Base-by-base conservation (phyloP, 2,888 invertebrate genomes). In the Tipula confusa region DNA sequence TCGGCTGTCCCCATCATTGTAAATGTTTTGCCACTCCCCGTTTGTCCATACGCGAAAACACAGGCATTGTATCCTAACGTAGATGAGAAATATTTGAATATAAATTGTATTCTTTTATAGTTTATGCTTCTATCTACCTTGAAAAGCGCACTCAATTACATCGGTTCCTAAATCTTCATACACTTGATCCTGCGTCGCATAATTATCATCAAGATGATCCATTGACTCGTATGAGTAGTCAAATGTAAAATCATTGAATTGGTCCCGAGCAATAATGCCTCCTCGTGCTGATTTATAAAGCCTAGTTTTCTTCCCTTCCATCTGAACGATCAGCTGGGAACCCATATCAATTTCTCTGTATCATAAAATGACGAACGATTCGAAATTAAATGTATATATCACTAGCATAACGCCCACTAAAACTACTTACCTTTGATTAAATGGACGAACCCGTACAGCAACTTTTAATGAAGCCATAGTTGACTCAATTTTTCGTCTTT, bases 11-110 rank as follows among this genome's bases (percentile, higher is more conserved):
- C 96, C 96, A 96, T 96, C 96, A 97, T 97, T 38, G 96, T 97
- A 88, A 95, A 96, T 0, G 96, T 96, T 90, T 97, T 97, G 83
- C 96, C 96, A 89, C 96, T 96, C 85, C 96, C 96, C 2, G 96
- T 97, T 91, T 97, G 96, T 24, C 97, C 97, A 88, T 97, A 97
- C 79, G 97, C 96, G 91, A 97, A 96, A 84, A 96, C 95, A 88
- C 96, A 96, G 84, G 96, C 96, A 90, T 96, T 96, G 91, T 96
- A 96, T 38, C 90, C 89, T 89, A 36, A 43, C 84, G 84, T 28
- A 36, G 80, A 83, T 28, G n/a, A 29, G n/a, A 29, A 84, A 83
- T 81, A 83, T 82, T 33, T 79, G 43, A n/a, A n/a, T n/a, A n/a
- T n/a, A n/a, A n/a, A n/a, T n/a, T n/a, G n/a, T n/a, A n/a, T n/a